Base-by-base conservation (phyloP, 2,888 invertebrate genomes). In the Thera britannica region DNA sequence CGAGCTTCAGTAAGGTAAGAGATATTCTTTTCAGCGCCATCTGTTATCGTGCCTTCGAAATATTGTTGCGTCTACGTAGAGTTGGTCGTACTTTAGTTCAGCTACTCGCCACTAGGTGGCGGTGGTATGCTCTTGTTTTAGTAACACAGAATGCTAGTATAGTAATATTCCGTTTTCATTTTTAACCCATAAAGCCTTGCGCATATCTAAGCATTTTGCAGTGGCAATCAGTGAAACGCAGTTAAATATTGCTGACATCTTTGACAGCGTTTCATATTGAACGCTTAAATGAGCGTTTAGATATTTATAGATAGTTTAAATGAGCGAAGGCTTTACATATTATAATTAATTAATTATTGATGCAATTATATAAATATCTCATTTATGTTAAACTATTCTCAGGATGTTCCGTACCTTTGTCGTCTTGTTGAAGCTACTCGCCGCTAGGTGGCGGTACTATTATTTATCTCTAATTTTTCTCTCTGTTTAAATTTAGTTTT, bases 1-100 rank as follows among this genome's bases (percentile, higher is more conserved):
- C 1, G 3, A 12, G 12, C 9, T 38, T 12, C 12, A 5, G 58
- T 71, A 67, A 65, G 68, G 67, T 62, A 54, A 51, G n/a, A 55
- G 49, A 49, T 58, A 9, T 67, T 36, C 58, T 62, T 44, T 67
- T 44, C 70, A 86, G 79, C 86, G 86, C 86, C 86, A 86, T 82
- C 87, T 87, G 68, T 75, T 41, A 11, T 51, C 35, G 2, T 36
- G 3, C 3, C 0, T 2, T 7, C 0, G 60, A 34, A 81, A 35
- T 72, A 52, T 46, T 23, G 23, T 56, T 60, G 1, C 12, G 8
- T 1, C 4, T 3, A 3, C 36, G 7, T 23, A 11, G n/a, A 35
- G 36, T 11, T 0, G 8, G 11, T 44, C 6, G 35, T 12, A 9
- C 11, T 44, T 8, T 44, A 38, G 57, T 70, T 63, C 48, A 9